These are phyloP conservation scores for Megaustenia siamemsis DNA, from an alignment of 2,888 invertebrate species.

Conservation along the genomic window DNA sequence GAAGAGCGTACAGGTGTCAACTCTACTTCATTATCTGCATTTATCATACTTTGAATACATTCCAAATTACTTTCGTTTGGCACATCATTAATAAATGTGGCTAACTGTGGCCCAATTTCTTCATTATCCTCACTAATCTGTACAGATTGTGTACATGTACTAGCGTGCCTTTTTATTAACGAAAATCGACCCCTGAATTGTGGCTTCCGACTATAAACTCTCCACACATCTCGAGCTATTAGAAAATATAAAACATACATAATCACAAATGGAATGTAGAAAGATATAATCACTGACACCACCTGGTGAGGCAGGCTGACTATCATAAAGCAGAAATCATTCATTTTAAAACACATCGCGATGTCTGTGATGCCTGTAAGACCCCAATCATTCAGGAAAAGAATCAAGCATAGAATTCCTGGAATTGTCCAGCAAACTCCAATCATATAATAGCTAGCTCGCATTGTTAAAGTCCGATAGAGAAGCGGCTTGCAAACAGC, in stretches of 20 bases:
- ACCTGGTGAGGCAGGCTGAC: background rate
- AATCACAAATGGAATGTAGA: background rate
- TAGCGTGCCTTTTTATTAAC: too few species aligned
- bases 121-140: too few species aligned
- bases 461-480: background rate
- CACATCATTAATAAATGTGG: too few species aligned
- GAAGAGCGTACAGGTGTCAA: too few species aligned
- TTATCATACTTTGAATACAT: too few species aligned
- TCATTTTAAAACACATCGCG: background rate
- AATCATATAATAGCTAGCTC: background rate
- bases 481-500: conserved; percentile 23
- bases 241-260: conserved; percentile 26
- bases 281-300: background rate
- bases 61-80: too few species aligned
- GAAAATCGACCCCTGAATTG: background rate
- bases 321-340: background rate
- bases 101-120: too few species aligned
- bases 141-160: too few species aligned
- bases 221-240: background rate
- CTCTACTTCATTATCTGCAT: too few species aligned
- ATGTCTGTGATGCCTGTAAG: background rate
- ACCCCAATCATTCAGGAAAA: conserved; percentile 2
- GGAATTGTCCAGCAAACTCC: conserved; percentile 14
- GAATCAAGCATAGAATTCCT: too few species aligned
- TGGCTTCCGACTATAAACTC: background rate